Conservation (phyloP, 2,113 vertebrate genomes). For the Sinocyclocheilus anophthalmus region DNA sequence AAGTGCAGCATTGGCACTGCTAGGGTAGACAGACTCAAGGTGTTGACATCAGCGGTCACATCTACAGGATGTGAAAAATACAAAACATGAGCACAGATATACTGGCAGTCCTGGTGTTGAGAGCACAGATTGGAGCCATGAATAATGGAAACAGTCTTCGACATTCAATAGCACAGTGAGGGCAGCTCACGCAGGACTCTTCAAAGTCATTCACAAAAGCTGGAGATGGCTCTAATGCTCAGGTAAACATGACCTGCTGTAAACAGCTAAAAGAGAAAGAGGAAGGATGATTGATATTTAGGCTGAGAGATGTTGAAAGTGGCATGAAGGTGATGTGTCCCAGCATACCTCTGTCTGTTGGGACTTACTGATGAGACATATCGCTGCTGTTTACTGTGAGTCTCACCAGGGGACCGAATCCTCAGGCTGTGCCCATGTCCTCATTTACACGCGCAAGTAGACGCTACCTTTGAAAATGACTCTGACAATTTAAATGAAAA, state of each 20-base stretch:
- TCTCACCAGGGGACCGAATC: constrained; percentile 20
- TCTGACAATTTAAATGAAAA: neutral
- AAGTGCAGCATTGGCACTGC: neutral
- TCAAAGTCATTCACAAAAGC: constrained; percentile 38
- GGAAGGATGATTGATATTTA: constrained; percentile 18
- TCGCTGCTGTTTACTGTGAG: constrained; percentile 26
- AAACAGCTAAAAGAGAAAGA: neutral
- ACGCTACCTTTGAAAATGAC: constrained; percentile 8
- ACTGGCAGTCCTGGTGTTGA: neutral
- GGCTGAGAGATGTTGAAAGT: constrained; percentile 30
- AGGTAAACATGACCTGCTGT: constrained; percentile 20
- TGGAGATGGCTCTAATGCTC: constrained; percentile 8
- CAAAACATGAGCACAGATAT: constrained; percentile 2
- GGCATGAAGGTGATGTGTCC: constrained; percentile 13
- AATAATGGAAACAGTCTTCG: neutral
- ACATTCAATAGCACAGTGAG: constrained; percentile 17
- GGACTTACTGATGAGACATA: constrained; percentile 19
- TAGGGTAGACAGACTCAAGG: neutral
- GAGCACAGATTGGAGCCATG: constrained; percentile 16
- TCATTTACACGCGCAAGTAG: constrained; percentile 14
- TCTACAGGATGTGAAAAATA: neutral
- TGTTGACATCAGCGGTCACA: neutral
- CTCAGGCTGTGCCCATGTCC: constrained; percentile 29
- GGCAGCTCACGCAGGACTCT: constrained; percentile 14
- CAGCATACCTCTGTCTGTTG: constrained; percentile 6